A percentile compares a stretch with the other conserved stretches of the same genome.
Conservation (phyloP, 2,797 vertebrate genomes). For the Benthosema pterotum region DNA sequence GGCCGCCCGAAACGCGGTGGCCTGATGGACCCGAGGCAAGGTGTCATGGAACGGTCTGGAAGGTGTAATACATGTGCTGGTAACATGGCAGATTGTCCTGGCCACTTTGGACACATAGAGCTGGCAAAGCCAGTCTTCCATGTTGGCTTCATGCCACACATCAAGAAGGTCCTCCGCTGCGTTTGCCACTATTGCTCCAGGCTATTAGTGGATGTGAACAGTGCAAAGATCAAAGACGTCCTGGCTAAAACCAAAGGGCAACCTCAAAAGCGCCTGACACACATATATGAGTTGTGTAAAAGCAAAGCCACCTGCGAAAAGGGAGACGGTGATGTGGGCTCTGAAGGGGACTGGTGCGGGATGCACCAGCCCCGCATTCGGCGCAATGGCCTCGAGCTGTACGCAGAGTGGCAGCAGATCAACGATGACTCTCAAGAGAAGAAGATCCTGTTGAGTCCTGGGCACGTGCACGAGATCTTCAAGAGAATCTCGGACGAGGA, state of each 20-base stretch:
- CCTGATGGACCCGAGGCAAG: constrained; percentile 96
- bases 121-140: constrained; percentile 97
- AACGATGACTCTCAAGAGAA: constrained; percentile 98
- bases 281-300: constrained; percentile 96
- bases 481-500: constrained; percentile 96
- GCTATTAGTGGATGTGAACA: constrained; percentile 92
- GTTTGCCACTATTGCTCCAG: constrained; percentile 99
- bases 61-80: constrained; percentile 96
- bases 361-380: constrained; percentile 92
- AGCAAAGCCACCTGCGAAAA: constrained; percentile 98
- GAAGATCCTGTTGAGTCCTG: constrained; percentile 93
- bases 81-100: constrained; percentile 97
- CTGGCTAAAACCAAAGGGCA: constrained; percentile 92
- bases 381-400: constrained; percentile 90
- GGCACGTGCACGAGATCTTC: constrained; percentile 95
- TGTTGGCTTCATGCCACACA: constrained; percentile 92
- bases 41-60: constrained; percentile 92
- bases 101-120: constrained; percentile 97
- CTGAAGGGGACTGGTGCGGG: constrained; percentile 91
- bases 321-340: constrained; percentile 95
- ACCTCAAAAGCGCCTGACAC: constrained; percentile 90
- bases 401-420: constrained; percentile 95
- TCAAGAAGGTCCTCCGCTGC: constrained; percentile 95
- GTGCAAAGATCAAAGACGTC: constrained; percentile 97
- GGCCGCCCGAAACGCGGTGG: constrained; percentile 95